Evolutionary conservation across 2,888 invertebrate genomes (phyloP), one percentile per base, ranked within the genome.

Genomic region (Unio pictorum): DNA sequence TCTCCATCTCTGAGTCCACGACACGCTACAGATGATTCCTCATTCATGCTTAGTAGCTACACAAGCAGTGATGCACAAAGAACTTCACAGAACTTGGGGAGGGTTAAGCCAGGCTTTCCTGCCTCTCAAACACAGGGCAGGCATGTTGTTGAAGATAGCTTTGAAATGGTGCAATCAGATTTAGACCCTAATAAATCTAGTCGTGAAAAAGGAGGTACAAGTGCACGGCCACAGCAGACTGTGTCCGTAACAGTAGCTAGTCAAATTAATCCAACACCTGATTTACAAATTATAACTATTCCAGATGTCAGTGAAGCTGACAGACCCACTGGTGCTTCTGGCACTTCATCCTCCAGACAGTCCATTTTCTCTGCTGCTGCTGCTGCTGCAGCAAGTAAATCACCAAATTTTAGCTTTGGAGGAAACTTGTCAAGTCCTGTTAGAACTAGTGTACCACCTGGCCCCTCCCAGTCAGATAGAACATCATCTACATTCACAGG

Each of bases 131-230:
- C 61, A 56, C 26, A 26, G 8, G 61, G 72, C 66, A 56, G 64
- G 66, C 67, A 74, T 58, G 69, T 72, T 59, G 68, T 71, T 23
- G 76, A 76, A 64, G 76, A 76, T 45, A 71, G 69, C 55, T 70
- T 76, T 65, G 76, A 76, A 69, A 63, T 74, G 17, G 64, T 76
- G 58, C 74, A 74, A 30, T 65, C 72, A 28, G 76, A 76, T 28
- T 61, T 61, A 54, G 68, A 70, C 17, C 68, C 67, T 28, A 73
- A 69, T 23, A 55, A 55, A 20, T 65, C 61, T 45, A 59, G 61
- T 28, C 63, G 67, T 59, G 55, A 67, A 63, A 64, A 59, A 57
- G 60, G 70, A 61, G 65, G 64, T 34, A 61, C 69, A 54, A 61
- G 64, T 20, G 67, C 63, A 28, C 26, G 63, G 17, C 64, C 66